Conservation (phyloP, 2,888 invertebrate genomes). For the Orthosia cruda region DNA sequence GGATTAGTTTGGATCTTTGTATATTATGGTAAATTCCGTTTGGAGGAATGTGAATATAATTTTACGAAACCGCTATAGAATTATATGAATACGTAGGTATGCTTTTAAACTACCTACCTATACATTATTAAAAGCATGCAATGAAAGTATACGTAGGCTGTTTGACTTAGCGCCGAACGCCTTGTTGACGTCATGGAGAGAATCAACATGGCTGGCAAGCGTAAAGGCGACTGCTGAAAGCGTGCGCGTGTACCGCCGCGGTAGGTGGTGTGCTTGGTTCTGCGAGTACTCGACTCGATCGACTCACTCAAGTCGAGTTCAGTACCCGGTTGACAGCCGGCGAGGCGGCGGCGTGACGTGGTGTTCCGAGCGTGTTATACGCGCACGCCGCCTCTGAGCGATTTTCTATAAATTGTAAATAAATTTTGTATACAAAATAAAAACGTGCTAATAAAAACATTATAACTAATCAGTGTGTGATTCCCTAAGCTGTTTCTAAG, state of each 20-base stretch:
- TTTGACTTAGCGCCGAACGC: slow-evolving; percentile 52
- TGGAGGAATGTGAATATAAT: neutral
- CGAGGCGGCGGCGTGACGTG: slow-evolving; percentile 88
- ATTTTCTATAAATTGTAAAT: slow-evolving; percentile 86
- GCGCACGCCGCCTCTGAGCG: slow-evolving; percentile 90
- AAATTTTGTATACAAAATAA: slow-evolving; percentile 82
- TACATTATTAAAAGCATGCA: slow-evolving; percentile 20
- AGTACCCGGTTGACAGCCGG: slow-evolving; percentile 91
- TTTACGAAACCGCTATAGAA: slow-evolving; percentile 11
- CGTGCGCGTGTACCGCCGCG: slow-evolving; percentile 81
- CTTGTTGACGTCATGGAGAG: slow-evolving; percentile 84
- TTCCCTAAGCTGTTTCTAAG: slow-evolving; percentile 54
- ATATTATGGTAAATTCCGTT: neutral
- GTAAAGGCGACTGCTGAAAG: slow-evolving; percentile 76
- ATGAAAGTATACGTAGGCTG: neutral
- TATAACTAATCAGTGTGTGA: slow-evolving; percentile 71
- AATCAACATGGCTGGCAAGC: slow-evolving; percentile 84
- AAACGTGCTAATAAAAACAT: slow-evolving; percentile 75
- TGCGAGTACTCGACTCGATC: slow-evolving; percentile 81
- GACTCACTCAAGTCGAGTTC: slow-evolving; percentile 85
- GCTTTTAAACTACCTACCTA: slow-evolving; percentile 1
- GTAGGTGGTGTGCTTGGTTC: slow-evolving; percentile 76
- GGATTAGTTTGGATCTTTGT: neutral
- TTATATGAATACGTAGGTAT: slow-evolving; percentile 2
- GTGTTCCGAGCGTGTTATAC: slow-evolving; percentile 76